These are phyloP conservation scores for Diarsia brunnea DNA, from an alignment of 2,888 invertebrate genomes.

Conservation along the genomic window DNA sequence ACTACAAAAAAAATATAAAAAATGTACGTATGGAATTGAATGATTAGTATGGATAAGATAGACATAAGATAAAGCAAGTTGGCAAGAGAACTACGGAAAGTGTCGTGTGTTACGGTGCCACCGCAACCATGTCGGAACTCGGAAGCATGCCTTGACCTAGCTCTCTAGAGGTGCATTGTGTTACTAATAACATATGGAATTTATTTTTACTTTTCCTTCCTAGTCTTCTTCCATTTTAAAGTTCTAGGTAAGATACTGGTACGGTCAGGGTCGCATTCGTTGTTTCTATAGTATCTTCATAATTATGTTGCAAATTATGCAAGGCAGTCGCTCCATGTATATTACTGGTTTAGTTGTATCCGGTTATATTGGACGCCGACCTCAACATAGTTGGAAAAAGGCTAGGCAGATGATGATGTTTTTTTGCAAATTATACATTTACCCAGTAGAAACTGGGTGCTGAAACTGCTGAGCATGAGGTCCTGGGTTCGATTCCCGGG, in stretches of 20 bases:
- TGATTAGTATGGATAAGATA: neutral
- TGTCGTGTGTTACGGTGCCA: conserved; percentile 25
- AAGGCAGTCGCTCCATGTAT: too few species aligned
- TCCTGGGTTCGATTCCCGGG: too few species aligned
- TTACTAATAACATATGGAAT: conserved; percentile 5
- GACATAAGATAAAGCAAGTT: neutral
- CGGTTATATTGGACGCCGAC: neutral
- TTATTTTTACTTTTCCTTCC: neutral
- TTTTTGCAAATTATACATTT: neutral
- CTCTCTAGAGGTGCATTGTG: conserved; percentile 27
- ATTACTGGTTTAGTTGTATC: neutral
- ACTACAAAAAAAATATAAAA: too few species aligned
- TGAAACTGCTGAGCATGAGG: too few species aligned
- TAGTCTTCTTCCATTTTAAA: neutral
- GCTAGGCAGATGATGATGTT: neutral
- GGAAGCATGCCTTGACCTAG: conserved; percentile 32
- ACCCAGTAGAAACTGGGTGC: too few species aligned
- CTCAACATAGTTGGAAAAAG: neutral
- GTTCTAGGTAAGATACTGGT: neutral
- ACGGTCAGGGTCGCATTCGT: neutral
- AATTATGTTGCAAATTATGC: neutral
- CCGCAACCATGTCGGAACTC: conserved; percentile 16
- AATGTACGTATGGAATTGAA: too few species aligned
- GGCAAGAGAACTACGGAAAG: conserved; percentile 22
- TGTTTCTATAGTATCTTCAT: neutral